These are phyloP conservation scores for Suricata suricatta DNA, from an alignment of 2,113 vertebrate species.

Conservation along the genomic window DNA sequence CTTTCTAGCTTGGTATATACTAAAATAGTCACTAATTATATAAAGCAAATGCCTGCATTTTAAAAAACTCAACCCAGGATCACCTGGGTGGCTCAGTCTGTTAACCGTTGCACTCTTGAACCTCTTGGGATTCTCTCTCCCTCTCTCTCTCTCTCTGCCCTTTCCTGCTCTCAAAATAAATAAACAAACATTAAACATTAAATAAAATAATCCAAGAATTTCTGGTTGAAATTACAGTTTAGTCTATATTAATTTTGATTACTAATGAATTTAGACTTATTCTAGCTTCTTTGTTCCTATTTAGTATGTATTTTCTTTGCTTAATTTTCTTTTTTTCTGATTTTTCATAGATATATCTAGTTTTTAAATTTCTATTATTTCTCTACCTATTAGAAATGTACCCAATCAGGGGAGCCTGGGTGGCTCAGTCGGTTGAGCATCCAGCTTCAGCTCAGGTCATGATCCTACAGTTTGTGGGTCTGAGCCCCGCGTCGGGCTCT, in stretches of 20 bases:
- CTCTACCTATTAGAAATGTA: not conserved
- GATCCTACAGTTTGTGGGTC: too few species aligned
- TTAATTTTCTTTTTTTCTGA: not conserved
- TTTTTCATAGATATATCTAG: not conserved
- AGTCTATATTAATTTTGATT: not conserved
- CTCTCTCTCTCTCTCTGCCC: too few species aligned
- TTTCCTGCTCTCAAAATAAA: too few species aligned
- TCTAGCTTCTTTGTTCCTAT: not conserved
- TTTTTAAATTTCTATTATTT: not conserved
- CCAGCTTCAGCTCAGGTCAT: too few species aligned
- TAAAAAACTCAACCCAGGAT: not conserved
- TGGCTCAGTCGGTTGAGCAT: too few species aligned
- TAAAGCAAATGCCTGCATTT: not conserved
- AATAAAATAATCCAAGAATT: not conserved
- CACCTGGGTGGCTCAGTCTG: too few species aligned
- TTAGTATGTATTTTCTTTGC: not conserved
- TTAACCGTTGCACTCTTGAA: too few species aligned
- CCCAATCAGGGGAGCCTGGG: not conserved
- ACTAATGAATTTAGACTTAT: not conserved
- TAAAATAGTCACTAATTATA: not conserved
- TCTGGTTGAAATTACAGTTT: not conserved
- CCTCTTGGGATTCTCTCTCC: too few species aligned
- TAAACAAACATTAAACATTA: too few species aligned
- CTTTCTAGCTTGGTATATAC: not conserved
- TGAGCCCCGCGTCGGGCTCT: too few species aligned